Evolutionary conservation across 2,797 vertebrate genomes (phyloP), one percentile per base, ranked within the genome.

Genomic region (Chanos chanos): DNA sequence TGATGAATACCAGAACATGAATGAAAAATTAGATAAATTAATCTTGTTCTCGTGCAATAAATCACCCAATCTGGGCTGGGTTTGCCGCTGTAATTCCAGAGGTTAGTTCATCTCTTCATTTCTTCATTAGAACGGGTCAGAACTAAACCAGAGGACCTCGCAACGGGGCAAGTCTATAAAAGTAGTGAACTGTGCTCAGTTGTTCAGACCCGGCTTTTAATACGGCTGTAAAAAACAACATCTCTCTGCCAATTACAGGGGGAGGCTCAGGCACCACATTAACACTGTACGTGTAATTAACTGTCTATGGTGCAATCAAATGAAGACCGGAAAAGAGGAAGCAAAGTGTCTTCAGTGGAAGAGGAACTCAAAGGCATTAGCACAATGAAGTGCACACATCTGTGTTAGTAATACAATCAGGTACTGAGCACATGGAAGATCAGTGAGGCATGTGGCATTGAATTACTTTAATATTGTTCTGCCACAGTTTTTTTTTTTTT

Each of bases 271-370:
- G 68, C 68, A 66, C 22, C 66, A 34, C 54, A 64, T 66, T 78
- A 75, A 72, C 71, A 71, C 57, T 56, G 53, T 52, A 73, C 40
- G 19, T 56, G 44, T 78, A 73, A 78, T 78, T 75, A 73, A 71
- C 28, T 28, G 50, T 53, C 49, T 56, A 48, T 50, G 56, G 48
- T 48, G 31, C 60, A 66, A 27, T 16, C 41, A 64, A 68, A 44
- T n/a, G 22, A 12, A 61, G 2, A 18, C 27, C 28, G 24, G 13
- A 41, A 31, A 48, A 21, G 67, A 53, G 16, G 10, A 5, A 4
- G 21, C 22, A 3, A 12, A 48, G 18, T 34, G 33, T 13, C 28
- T 33, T 4, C 15, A 47, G 34, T 47, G 16, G 18, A 25, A 44
- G 2, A 1, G 21, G 21, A 39, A 39, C n/a, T n/a, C n/a, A n/a